These are phyloP conservation scores for Drosophila aff. DNA, from an alignment of 1,140 invertebrate species.

Conservation along the genomic window DNA sequence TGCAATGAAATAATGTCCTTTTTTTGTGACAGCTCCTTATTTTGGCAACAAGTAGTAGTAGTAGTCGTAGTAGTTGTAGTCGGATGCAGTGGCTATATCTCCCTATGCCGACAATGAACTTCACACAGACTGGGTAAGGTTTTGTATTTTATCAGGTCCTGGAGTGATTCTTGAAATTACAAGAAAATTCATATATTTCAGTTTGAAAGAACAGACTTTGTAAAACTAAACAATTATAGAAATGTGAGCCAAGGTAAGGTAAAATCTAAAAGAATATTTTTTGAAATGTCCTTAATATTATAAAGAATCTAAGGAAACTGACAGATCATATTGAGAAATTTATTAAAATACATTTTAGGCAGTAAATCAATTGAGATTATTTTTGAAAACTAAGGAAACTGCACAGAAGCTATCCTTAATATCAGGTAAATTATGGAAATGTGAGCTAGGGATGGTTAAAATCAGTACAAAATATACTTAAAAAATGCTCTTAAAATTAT, in stretches of 20 bases:
- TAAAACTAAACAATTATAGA: no score
- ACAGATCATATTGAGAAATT: neutral
- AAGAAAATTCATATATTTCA: no score
- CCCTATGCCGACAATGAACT: constrained; percentile 3
- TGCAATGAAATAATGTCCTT: constrained; percentile 57
- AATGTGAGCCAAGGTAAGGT: no score
- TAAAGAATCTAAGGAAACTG: no score
- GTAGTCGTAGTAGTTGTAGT: neutral
- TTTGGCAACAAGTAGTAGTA: constrained; percentile 61
- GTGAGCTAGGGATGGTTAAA: no score
- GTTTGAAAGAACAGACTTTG: no score
- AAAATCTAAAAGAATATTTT: no score
- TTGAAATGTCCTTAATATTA: neutral
- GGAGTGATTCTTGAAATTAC: neutral
- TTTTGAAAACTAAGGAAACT: no score
- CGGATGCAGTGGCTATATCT: neutral
- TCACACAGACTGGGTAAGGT: neutral
- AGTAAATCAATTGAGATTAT: no score
- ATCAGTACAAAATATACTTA: neutral
- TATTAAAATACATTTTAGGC: neutral
- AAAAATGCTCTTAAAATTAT: neutral
- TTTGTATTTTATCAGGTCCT: neutral
- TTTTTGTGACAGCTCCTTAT: constrained; percentile 25
- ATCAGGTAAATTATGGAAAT: neutral
- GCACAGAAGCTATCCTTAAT: neutral